Percentiles rank a stretch among this genome's conserved stretches.
Evolutionary conservation across 2,888 invertebrate species (phyloP).

Genomic region (Tillus elongatus): DNA sequence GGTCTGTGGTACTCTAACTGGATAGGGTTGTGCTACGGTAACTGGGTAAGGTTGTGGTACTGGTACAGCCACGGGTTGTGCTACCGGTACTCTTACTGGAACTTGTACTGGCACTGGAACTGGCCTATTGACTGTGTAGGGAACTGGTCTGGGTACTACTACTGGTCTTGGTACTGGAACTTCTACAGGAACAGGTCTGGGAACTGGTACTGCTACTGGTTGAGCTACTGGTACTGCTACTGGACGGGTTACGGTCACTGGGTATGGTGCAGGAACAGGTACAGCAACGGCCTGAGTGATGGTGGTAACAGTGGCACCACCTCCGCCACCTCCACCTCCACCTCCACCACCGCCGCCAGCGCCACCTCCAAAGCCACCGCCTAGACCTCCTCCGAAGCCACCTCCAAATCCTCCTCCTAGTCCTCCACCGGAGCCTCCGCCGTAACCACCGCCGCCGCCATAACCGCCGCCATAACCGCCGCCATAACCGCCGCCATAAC

Average conservation of each 20-base stretch:
- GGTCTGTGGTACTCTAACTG: slow-evolving; percentile 37
- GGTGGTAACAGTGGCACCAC: slow-evolving; percentile 36
- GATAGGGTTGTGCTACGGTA: slow-evolving; percentile 22
- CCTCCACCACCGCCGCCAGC: slow-evolving; percentile 18
- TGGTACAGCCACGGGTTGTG: slow-evolving; percentile 41
- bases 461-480: neutral
- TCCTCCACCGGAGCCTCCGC: neutral
- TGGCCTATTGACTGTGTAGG: slow-evolving; percentile 36
- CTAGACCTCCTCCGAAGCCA: slow-evolving; percentile 16
- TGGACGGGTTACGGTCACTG: slow-evolving; percentile 41
- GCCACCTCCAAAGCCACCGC: slow-evolving; percentile 18
- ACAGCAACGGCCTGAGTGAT: slow-evolving; percentile 36
- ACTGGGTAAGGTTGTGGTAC: slow-evolving; percentile 24
- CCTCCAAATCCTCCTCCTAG: neutral
- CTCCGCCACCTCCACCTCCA: slow-evolving; percentile 27
- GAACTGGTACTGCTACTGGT: slow-evolving; percentile 38
- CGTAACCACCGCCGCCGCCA: neutral
- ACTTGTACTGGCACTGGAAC: slow-evolving; percentile 23
- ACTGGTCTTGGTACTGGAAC: slow-evolving; percentile 36
- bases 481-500: slow-evolving; percentile 1
- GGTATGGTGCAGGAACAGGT: slow-evolving; percentile 38
- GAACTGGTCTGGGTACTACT: slow-evolving; percentile 34
- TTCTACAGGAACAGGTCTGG: slow-evolving; percentile 42
- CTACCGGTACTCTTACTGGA: slow-evolving; percentile 45
- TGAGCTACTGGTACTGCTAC: slow-evolving; percentile 42